A percentile compares a stretch with the other conserved stretches of the same genome.
phyloP scores from a whole-genome alignment of 1,140 invertebrate genomes.

The Cryptotermes secundus region DNA sequence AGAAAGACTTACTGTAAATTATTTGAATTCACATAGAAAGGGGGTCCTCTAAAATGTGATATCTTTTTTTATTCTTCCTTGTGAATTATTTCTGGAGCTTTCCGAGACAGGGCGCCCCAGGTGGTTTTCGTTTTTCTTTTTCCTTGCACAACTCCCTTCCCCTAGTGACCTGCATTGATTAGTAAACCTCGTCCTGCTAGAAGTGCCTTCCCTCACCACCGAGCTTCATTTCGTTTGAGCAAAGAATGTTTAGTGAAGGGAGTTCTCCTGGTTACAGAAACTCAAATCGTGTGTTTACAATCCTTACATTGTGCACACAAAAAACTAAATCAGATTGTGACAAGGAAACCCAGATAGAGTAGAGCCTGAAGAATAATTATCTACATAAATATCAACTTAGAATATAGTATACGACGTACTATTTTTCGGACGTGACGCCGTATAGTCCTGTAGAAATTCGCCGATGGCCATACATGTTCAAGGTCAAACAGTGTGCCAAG shows the following conservation, averaged over 20 bases:
- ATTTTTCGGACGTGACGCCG: too few species aligned
- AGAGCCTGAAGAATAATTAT: too few species aligned
- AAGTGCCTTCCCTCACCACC: neutral
- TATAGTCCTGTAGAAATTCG: too few species aligned
- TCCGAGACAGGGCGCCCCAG: neutral
- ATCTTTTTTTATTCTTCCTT: neutral
- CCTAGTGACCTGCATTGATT: neutral
- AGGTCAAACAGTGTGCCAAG: too few species aligned
- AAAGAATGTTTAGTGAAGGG: neutral
- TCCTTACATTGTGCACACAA: too few species aligned
- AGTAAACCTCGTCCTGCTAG: neutral
- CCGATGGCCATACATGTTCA: too few species aligned
- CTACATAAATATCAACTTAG: too few species aligned
- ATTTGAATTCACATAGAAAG: too few species aligned
- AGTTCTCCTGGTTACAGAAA: neutral
- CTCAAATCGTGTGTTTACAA: neutral
- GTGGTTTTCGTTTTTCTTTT: too few species aligned
- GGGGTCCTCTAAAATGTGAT: neutral
- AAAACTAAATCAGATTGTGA: too few species aligned
- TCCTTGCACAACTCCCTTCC: neutral
- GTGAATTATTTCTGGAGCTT: neutral
- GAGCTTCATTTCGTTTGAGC: neutral
- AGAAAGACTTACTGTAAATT: neutral
- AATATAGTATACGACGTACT: too few species aligned
- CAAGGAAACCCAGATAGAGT: too few species aligned